Evolutionary conservation across 2,888 invertebrate species (phyloP), one percentile per base, ranked within the genome.

Genomic region (Mystacides longicornis): DNA sequence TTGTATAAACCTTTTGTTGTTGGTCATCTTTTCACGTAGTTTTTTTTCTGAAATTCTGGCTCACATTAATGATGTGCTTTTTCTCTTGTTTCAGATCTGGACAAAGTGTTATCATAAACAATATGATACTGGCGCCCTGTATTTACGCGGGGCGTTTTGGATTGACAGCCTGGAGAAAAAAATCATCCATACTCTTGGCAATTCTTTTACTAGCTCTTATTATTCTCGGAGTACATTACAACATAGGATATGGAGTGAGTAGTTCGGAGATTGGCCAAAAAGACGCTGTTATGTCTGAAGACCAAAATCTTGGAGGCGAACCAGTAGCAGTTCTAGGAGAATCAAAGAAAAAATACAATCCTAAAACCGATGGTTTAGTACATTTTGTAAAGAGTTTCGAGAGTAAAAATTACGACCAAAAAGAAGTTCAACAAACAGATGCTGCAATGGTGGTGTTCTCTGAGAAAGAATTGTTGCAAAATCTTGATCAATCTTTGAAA

Each of bases 161-260:
- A 50, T 65, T 74, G 43, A 73, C 76, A 52, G 71, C 71, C 53
- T 77, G 77, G 73, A 66, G 78, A 52, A 72, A 72, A 60, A 77
- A 77, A 65, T 71, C 75, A 16, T 72, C 74, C 19, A 64, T 78
- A 54, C 65, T 78, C 21, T 66, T 74, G 23, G 67, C 70, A 3
- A 63, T 67, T 4, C 64, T 69, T 19, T 63, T 73, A 14, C 61
- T 75, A 33, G 66, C 71, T 7, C 64, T 77, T 27, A 67, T 77
- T 21, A 65, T 77, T 31, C 66, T 76, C 58, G 75, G 75, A 31
- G 63, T 78, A 21, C 76, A 77, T 62, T 77, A 75, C 63, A 69
- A 61, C 50, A 53, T 61, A 14, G 61, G 61, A 19, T 54, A 55
- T 21, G 54, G 55, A 21, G 33, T 48, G 3, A 52, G 43, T 37